phyloP scores from a whole-genome alignment of 2,113 vertebrate species.

The Ahaetulla prasina region DNA sequence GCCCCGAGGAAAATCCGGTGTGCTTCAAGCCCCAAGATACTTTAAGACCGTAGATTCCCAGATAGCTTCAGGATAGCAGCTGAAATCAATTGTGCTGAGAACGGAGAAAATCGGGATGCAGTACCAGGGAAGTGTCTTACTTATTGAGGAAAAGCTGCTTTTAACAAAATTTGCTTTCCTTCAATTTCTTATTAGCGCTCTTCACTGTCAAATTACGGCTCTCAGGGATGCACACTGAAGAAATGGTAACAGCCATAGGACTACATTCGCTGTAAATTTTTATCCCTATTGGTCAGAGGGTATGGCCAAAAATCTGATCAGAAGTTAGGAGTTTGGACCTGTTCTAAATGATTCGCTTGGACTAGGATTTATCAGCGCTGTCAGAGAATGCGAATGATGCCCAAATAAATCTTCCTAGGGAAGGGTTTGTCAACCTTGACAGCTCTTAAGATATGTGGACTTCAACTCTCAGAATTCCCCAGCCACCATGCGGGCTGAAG shows the following conservation, averaged over 20 bases:
- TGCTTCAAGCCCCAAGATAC: background rate
- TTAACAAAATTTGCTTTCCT: background rate
- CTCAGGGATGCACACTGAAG: background rate
- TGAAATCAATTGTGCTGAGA: background rate
- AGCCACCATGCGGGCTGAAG: background rate
- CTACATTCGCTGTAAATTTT: background rate
- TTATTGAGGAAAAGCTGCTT: background rate
- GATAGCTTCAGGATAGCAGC: background rate
- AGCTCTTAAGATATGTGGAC: background rate
- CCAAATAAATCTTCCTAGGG: background rate
- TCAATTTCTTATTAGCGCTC: background rate
- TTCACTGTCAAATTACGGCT: background rate
- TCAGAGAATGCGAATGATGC: background rate
- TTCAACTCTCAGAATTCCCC: background rate
- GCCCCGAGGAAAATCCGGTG: background rate
- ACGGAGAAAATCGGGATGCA: background rate
- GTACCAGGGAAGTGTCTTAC: background rate
- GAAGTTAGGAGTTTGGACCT: background rate
- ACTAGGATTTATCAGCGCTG: background rate
- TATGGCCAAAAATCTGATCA: background rate
- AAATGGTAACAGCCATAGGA: background rate
- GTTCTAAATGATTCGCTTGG: background rate
- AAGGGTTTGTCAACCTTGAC: background rate
- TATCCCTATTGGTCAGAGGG: background rate
- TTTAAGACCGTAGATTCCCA: background rate